Conservation (phyloP, 2,113 vertebrate genomes). For the Antigone vipio region DNA sequence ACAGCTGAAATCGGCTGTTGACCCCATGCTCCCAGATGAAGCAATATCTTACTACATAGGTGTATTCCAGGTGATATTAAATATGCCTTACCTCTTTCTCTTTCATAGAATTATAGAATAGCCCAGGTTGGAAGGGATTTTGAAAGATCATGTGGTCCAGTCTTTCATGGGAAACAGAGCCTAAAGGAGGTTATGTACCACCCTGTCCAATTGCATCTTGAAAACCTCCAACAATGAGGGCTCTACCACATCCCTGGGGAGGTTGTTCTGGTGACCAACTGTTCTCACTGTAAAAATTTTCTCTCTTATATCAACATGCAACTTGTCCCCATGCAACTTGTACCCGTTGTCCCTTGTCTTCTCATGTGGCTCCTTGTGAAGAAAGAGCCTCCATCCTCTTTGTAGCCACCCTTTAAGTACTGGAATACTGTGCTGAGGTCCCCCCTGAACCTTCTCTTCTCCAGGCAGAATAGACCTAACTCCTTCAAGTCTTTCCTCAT, state of each 20-base stretch:
- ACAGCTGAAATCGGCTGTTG: neutral
- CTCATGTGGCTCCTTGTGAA: neutral
- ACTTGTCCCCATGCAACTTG: neutral
- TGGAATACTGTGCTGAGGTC: neutral
- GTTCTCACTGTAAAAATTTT: neutral
- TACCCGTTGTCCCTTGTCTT: neutral
- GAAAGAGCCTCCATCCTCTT: neutral
- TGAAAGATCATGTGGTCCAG: neutral
- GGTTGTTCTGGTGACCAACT: neutral
- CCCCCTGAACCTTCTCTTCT: neutral
- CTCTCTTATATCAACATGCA: neutral
- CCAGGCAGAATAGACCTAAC: neutral
- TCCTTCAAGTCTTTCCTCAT: neutral
- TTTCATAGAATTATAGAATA: neutral
- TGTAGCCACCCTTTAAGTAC: neutral
- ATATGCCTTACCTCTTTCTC: neutral
- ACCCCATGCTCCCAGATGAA: neutral
- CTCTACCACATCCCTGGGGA: neutral
- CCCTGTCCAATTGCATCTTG: accelerated
- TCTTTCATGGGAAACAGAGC: neutral
- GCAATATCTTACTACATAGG: neutral
- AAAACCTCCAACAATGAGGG: neutral
- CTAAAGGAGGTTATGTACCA: neutral
- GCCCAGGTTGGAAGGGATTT: neutral
- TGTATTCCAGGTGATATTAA: neutral